phyloP scores from a whole-genome alignment of 2,797 vertebrate species.

The Anniella stebbinsi region DNA sequence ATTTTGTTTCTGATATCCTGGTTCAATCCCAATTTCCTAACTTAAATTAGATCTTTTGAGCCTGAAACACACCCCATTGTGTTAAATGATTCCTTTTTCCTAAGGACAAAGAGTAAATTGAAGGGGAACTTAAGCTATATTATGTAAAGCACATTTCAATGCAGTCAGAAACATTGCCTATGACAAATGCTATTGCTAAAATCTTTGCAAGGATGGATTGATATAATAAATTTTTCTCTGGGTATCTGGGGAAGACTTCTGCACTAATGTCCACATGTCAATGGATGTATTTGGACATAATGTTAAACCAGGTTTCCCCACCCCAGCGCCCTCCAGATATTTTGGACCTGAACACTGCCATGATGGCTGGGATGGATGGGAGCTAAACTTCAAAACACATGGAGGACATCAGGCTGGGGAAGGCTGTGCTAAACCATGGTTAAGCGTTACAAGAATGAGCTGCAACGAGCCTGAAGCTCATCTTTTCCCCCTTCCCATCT shows the following conservation, averaged over 20 bases:
- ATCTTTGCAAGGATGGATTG: rapidly evolving
- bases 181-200: conserved; percentile 24
- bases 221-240: neutral
- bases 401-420: no score
- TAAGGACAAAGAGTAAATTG: conserved; percentile 37
- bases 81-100: conserved; percentile 54
- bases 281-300: no score
- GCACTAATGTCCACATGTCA: neutral
- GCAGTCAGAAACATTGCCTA: conserved; percentile 29
- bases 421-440: neutral
- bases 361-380: no score
- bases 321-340: no score
- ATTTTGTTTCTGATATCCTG: conserved; percentile 51
- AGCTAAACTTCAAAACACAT: no score
- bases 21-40: conserved; percentile 52
- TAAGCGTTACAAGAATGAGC: neutral
- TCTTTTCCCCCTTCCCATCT: neutral
- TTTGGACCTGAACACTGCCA: no score
- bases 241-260: neutral
- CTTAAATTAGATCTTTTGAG: conserved; percentile 37
- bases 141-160: neutral
- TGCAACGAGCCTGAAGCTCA: neutral
- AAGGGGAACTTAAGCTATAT: conserved; percentile 26
- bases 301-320: no score
- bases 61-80: neutral